Evolutionary conservation across 2,888 invertebrate genomes (phyloP).

Genomic region (Anorthoa munda): DNA sequence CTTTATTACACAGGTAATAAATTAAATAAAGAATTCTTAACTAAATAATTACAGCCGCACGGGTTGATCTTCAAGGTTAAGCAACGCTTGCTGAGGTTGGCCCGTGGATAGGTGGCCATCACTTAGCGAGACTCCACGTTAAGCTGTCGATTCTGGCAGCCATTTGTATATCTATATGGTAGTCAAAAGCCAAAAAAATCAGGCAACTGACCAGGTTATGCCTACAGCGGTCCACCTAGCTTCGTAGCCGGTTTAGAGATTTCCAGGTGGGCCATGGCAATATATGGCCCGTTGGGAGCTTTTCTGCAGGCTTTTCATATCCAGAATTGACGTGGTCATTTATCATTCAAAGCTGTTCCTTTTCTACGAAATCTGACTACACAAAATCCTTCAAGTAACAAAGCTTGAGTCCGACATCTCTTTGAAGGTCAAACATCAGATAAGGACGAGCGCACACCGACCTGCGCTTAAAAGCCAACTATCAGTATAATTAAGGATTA

Average conservation of each 20-base stretch:
- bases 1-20: not conserved
- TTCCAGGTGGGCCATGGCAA: no score
- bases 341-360: slow-evolving; percentile 8
- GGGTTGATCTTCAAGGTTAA: no score
- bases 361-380: not conserved
- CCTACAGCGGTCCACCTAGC: no score
- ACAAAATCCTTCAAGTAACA: slow-evolving; percentile 9
- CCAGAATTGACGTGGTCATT: not conserved
- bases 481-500: slow-evolving; percentile 61
- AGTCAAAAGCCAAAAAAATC: no score
- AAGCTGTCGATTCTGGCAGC: no score
- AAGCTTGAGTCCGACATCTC: slow-evolving; percentile 7
- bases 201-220: no score
- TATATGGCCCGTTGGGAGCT: no score
- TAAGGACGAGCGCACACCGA: slow-evolving; percentile 47
- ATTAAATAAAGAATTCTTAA: not conserved
- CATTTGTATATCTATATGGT: no score
- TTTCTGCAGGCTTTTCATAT: not conserved
- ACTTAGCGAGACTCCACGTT: no score
- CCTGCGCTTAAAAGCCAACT: slow-evolving; percentile 52
- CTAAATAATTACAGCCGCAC: not conserved
- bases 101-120: no score
- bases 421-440: slow-evolving; percentile 42
- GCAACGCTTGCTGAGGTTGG: no score
- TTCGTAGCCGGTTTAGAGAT: no score